Evolutionary conservation across 2,797 vertebrate species (phyloP), one percentile per base, ranked within the genome.

Genomic region (Microctenopoma stevenorrisi): DNA sequence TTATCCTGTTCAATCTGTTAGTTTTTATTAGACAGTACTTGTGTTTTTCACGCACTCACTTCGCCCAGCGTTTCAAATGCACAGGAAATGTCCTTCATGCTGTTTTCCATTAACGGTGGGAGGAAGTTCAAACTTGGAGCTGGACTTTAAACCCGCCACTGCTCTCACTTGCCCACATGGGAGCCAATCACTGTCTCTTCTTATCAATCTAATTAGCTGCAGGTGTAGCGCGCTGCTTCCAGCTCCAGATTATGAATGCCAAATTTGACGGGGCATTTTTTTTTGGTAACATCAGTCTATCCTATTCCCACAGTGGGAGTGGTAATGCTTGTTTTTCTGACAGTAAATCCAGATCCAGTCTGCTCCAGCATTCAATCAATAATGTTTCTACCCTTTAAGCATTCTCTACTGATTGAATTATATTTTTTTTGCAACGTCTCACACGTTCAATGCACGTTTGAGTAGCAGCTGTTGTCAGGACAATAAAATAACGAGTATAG

Each of bases 301-400:
- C 40, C 47, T 14, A n/a, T 40, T 44, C 71, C 57, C 52, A 44
- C 12, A 15, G 43, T 62, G n/a, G 28, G 62, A 54, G 56, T 3
- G 43, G n/a, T 25, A 35, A 46, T 54, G 54, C 18, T 63, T 65
- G 44, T 64, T 82, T 63, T 76, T 57, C 73, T 76, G 65, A 77
- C 70, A 72, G 49, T 54, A 37, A 72, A 74, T 62, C 16, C 47
- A 70, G 38, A 13, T 56, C 7, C 22, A 82, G 55, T 64, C 62
- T 63, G 62, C 56, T 74, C 60, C 64, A 68, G 62, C 74, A 60
- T 60, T 15, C 37, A 75, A 68, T 72, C 74, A 73, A 63, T 84
- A 74, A 66, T 50, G 63, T 64, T 48, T 59, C 52, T 51, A 60
- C 35, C 63, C 51, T 71, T 72, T 62, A 83, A 72, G 33, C 63